These are phyloP conservation scores for Semnornis frantzii DNA, from an alignment of 2,113 vertebrate species.

Conservation along the genomic window DNA sequence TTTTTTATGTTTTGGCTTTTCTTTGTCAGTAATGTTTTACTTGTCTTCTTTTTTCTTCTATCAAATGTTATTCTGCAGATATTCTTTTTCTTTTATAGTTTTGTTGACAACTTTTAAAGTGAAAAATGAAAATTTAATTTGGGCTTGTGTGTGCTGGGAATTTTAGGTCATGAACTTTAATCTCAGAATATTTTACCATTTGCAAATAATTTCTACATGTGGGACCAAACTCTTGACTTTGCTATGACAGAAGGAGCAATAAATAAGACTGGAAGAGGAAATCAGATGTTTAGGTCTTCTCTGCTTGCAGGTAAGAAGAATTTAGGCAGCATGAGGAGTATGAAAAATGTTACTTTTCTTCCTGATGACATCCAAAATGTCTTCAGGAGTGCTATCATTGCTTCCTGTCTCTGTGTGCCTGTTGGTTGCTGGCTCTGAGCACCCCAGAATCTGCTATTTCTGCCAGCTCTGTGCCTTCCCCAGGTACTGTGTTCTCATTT, in stretches of 20 bases:
- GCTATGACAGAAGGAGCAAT: not conserved
- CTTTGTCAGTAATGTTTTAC: not conserved
- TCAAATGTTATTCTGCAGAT: not conserved
- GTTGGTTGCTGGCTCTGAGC: not conserved
- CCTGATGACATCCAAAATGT: not conserved
- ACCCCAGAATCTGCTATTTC: not conserved
- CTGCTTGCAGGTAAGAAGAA: not conserved
- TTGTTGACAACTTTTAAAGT: not conserved
- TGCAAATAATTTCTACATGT: not conserved
- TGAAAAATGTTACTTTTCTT: not conserved
- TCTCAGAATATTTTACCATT: not conserved
- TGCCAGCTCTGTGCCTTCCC: not conserved
- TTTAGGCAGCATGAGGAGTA: not conserved
- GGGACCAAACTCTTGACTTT: not conserved
- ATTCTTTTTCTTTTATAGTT: not conserved
- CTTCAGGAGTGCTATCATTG: not conserved
- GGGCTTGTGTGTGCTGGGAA: not conserved
- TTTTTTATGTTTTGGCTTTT: constrained; percentile 37
- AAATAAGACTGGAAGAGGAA: not conserved
- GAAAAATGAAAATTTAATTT: not conserved
- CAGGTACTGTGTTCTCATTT: rapidly evolving
- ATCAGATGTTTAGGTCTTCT: not conserved
- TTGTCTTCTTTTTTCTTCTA: not conserved
- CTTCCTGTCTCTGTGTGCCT: not conserved
- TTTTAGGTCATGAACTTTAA: not conserved